Percentiles rank a stretch among this genome's conserved stretches.
Evolutionary conservation across 1,140 invertebrate species (phyloP).

Genomic region (Pogonomyrmex barbatus): DNA sequence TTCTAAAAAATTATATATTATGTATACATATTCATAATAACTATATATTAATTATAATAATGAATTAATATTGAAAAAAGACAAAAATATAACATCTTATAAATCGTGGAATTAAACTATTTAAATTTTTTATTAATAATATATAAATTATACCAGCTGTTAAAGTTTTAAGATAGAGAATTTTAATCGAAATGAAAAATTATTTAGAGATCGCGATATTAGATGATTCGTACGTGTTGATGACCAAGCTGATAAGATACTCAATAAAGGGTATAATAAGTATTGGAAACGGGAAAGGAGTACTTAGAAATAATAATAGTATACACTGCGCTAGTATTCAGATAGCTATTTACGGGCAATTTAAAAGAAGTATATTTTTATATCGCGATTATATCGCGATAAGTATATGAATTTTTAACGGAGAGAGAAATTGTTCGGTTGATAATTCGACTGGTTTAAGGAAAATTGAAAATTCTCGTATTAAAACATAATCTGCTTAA

Average conservation of each 20-base stretch:
- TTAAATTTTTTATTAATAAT: not conserved
- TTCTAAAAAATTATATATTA: not conserved
- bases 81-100: not conserved
- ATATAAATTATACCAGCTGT: slow-evolving; percentile 26
- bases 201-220: slow-evolving; percentile 33
- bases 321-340: slow-evolving; percentile 60
- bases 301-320: slow-evolving; percentile 57
- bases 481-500: slow-evolving; percentile 4
- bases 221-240: slow-evolving; percentile 48
- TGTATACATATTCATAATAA: not conserved
- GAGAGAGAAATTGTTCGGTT: slow-evolving; percentile 49
- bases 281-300: slow-evolving; percentile 34
- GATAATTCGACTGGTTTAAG: slow-evolving; percentile 53
- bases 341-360: slow-evolving; percentile 53
- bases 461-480: not conserved
- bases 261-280: slow-evolving; percentile 46
- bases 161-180: slow-evolving; percentile 43
- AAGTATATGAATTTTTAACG: slow-evolving; percentile 54
- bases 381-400: slow-evolving; percentile 66
- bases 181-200: slow-evolving; percentile 16
- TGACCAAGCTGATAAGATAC: slow-evolving; percentile 53
- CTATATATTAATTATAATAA: slow-evolving; percentile 11
- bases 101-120: not conserved
- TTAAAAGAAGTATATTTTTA: slow-evolving; percentile 70
- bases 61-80: not conserved